Evolutionary conservation across 2,113 vertebrate species (phyloP).

Genomic region (Trochalopteron elliotii): DNA sequence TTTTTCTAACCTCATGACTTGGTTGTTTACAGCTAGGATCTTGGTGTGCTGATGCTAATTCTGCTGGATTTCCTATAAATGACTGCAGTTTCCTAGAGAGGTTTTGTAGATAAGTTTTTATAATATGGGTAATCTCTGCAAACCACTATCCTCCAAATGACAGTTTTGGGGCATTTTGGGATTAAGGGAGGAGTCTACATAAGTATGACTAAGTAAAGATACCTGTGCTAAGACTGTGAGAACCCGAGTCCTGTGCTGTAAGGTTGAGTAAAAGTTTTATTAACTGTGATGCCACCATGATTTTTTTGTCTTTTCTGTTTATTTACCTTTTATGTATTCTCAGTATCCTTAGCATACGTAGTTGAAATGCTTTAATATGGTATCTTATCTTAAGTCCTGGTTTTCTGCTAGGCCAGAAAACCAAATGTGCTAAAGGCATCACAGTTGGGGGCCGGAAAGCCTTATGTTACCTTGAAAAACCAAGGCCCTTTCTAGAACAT

Average conservation of each 20-base stretch:
- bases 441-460: accelerated
- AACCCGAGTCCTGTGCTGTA: not conserved
- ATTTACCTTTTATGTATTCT: not conserved
- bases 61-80: not conserved
- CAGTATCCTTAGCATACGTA: not conserved
- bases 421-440: not conserved
- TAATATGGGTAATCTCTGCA: not conserved
- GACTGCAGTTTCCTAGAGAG: not conserved
- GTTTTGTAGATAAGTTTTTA: not conserved
- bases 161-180: not conserved
- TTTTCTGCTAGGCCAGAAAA: not conserved
- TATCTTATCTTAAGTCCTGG: not conserved
- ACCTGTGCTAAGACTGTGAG: not conserved
- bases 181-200: not conserved
- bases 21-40: not conserved
- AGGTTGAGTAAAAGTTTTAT: not conserved
- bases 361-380: not conserved
- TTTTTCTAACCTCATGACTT: not conserved
- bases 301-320: not conserved
- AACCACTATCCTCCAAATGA: not conserved
- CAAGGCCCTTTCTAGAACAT: not conserved
- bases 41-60: not conserved
- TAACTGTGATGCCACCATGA: not conserved
- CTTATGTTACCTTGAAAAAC: not conserved
- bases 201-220: not conserved